Conservation (phyloP, 2,888 invertebrate genomes). For the Lasioglossum marginatum region DNA sequence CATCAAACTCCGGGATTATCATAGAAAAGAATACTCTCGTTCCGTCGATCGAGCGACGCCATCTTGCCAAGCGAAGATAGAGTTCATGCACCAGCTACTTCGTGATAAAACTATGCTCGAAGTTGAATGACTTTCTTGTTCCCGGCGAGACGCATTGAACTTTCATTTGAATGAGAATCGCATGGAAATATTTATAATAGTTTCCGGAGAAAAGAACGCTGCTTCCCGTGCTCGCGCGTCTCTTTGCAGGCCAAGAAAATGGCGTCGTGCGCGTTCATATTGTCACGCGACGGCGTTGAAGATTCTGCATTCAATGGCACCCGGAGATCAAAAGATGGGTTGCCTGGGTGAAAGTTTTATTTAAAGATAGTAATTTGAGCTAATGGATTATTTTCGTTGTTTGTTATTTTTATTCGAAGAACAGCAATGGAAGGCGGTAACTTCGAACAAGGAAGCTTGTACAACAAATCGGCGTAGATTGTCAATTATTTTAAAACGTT, state of each 20-base stretch:
- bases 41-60: neutral
- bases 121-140: neutral
- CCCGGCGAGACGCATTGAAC: neutral
- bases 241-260: neutral
- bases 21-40: slow-evolving; percentile 27
- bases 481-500: neutral
- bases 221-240: neutral
- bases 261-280: neutral
- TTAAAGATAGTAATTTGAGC: neutral
- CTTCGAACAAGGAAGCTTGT: too few species aligned
- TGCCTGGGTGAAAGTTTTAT: neutral
- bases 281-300: neutral
- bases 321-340: neutral
- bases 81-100: neutral
- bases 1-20: slow-evolving; percentile 22
- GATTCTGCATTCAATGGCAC: neutral
- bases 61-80: neutral
- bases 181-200: slow-evolving; percentile 5
- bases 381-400: neutral
- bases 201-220: neutral
- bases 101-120: neutral
- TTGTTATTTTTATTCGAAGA: neutral
- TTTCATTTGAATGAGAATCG: neutral
- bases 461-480: too few species aligned
- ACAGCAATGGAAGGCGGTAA: neutral